Evolutionary conservation across 1,140 invertebrate genomes (phyloP), one percentile per base, ranked within the genome.

Genomic region (Orius laevigatus): DNA sequence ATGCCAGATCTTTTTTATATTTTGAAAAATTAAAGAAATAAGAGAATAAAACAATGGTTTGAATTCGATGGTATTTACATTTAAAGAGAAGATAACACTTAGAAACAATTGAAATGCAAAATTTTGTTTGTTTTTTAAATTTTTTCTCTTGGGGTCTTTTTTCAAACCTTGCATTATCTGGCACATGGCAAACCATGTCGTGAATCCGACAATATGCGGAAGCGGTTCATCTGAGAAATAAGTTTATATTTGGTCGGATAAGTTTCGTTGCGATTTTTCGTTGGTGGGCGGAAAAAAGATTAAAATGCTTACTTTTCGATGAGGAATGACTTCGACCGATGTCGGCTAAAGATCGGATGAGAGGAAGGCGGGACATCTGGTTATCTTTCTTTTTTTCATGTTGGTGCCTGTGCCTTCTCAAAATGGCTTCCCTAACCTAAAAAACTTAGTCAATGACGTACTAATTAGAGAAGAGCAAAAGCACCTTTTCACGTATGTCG

Each of bases 261-360:
- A 25, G 3, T 25, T 25, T n/a, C n/a, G n/a, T n/a, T n/a, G n/a
- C n/a, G n/a, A n/a, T n/a, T n/a, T n/a, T n/a, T n/a, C n/a, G n/a
- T n/a, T n/a, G n/a, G n/a, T n/a, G n/a, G n/a, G n/a, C n/a, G n/a
- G n/a, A 25, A 25, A 25, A 25, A 25, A 25, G 8, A 25, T n/a
- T n/a, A n/a, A n/a, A 25, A 19, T 14, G 18, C 86, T 86, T 73
- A 90, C 89, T 93, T 77, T 89, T 91, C 40, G 84, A 87, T 14
- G 91, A 88, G 14, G 92, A 95, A 66, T 93, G 86, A 66, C 92
- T 95, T 55, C 83, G 76, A 55, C 92, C 91, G 59, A 98, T 98
- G 60, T 98, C 94, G 14, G 93, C 90, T 53, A 98, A 70, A 6
- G 92, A 97, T 54, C 93, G 73, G 55, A 98, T 96, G 45, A 97